These are phyloP conservation scores for Dermolepida albohirtum DNA, from an alignment of 2,888 invertebrate species.

Conservation along the genomic window DNA sequence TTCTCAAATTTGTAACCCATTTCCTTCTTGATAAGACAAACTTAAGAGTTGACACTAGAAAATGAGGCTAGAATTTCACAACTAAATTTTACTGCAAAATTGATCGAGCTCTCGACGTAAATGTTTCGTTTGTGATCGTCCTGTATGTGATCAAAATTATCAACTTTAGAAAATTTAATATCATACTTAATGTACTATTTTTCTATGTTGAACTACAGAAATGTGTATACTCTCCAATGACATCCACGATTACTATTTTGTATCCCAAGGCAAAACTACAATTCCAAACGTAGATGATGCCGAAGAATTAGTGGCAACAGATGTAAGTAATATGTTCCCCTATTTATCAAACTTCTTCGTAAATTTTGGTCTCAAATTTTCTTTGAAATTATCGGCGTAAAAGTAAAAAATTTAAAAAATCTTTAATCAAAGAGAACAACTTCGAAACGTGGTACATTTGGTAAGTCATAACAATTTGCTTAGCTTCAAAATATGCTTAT, in stretches of 20 bases:
- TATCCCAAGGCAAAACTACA: constrained; percentile 96
- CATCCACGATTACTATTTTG: constrained; percentile 93
- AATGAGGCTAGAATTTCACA: too few relatives aligned
- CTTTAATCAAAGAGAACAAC: too few relatives aligned
- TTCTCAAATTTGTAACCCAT: too few relatives aligned
- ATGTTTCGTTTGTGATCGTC: too few relatives aligned
- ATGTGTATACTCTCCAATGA: constrained; percentile 85
- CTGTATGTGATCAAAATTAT: not conserved
- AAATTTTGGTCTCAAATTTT: not conserved
- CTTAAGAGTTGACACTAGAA: too few relatives aligned
- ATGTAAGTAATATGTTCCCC: constrained; percentile 76
- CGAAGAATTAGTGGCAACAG: constrained; percentile 89
- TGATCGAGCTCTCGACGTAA: too few relatives aligned
- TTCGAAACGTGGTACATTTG: not conserved
- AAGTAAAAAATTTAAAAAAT: too few relatives aligned
- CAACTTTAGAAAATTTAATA: not conserved
- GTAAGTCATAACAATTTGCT: constrained; percentile 13
- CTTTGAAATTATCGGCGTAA: too few relatives aligned
- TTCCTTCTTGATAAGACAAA: too few relatives aligned
- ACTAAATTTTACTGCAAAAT: too few relatives aligned
- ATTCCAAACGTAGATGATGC: constrained; percentile 96
- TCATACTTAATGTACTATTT: not conserved
- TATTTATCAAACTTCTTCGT: not conserved
- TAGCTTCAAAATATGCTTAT: constrained; percentile 1
- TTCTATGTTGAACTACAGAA: constrained; percentile 67